Evolutionary conservation across 2,888 invertebrate species (phyloP), one percentile per base, ranked within the genome.

Genomic region (Apoda limacodes): DNA sequence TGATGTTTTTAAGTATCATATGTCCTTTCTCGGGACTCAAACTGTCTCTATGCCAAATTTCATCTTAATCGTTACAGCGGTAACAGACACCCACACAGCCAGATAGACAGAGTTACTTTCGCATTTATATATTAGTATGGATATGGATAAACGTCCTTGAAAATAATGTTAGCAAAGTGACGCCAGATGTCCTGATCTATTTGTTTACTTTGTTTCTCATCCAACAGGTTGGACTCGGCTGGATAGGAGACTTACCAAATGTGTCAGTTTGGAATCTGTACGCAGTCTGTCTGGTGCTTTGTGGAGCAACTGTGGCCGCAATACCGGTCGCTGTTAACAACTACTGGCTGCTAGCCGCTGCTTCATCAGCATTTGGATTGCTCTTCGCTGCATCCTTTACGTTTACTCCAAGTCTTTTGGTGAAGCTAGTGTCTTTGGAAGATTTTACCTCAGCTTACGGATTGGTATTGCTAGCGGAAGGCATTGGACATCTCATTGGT

Each of bases 371-470:
- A 1, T 97, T 95, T 69, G 97, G 97, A 7, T 83, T 96, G 42
- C 90, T 93, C 44, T 94, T 96, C 59, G 93, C 94, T 27, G 95
- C 94, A 45, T 93, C 90, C 37, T 96, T 94, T 64, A 90, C 94
- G 1, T 90, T 96, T 45, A 95, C 95, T 1, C 93, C 95, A 0
- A 91, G 93, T 51, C 88, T 98, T 48, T 74, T 96, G 43, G 93
- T 95, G 24, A 89, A 93, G 54, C 75, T 96, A 50, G 90, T 96
- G 19, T 93, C 95, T 4, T 70, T 97, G 57, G 94, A 95, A 58
- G 87, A 92, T 45, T 95, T 98, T 60, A 95, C 96, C 4, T 89
- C 90, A 40, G 95, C 95, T 9, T 98, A 96, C 64, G 97, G 97
- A 10, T 69, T 98, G 47, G 88, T 92, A 45, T 76, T 95, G 48